Percentiles rank a stretch among this genome's conserved stretches.
phyloP scores from a whole-genome alignment of 2,113 vertebrate species.

The Phylloscopus trochiloides region DNA sequence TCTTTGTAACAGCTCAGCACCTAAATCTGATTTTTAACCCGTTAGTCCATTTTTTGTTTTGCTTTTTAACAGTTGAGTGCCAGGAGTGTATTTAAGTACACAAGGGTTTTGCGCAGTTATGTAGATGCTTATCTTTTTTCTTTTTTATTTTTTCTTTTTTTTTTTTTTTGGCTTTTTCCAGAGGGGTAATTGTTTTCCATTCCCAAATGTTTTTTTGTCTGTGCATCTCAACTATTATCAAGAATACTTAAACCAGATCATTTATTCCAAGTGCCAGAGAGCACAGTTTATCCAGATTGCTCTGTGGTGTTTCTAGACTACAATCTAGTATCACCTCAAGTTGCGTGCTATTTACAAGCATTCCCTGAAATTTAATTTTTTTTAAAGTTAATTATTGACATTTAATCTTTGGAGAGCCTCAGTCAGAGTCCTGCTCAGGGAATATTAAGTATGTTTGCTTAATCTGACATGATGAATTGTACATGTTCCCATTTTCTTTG shows the following conservation, averaged over 20 bases:
- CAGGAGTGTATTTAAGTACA: conserved; percentile 8
- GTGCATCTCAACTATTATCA: conserved; percentile 57
- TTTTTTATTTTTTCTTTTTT: background rate
- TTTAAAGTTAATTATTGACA: background rate
- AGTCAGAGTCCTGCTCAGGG: conserved; percentile 16
- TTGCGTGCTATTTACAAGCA: background rate
- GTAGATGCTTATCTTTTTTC: background rate
- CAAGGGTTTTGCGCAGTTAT: background rate
- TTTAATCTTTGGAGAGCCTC: conserved; percentile 23
- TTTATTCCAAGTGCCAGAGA: conserved; percentile 24
- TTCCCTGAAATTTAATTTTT: conserved; percentile 1
- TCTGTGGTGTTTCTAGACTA: conserved; percentile 20
- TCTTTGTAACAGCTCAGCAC: conserved; percentile 69
- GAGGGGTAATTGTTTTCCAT: conserved; percentile 7
- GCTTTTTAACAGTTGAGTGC: background rate
- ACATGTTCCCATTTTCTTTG: background rate
- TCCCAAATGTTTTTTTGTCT: conserved; percentile 48
- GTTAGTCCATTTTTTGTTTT: background rate
- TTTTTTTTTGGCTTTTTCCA: background rate
- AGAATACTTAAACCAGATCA: background rate
- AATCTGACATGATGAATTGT: conserved; percentile 26
- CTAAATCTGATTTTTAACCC: conserved; percentile 60
- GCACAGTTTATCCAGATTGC: background rate
- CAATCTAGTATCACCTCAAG: conserved; percentile 20
- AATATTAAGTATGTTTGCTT: conserved; percentile 37